A percentile compares a stretch with the other conserved stretches of the same genome.
Evolutionary conservation across 1,140 invertebrate genomes (phyloP).

Genomic region (Drosophila tsacasi): DNA sequence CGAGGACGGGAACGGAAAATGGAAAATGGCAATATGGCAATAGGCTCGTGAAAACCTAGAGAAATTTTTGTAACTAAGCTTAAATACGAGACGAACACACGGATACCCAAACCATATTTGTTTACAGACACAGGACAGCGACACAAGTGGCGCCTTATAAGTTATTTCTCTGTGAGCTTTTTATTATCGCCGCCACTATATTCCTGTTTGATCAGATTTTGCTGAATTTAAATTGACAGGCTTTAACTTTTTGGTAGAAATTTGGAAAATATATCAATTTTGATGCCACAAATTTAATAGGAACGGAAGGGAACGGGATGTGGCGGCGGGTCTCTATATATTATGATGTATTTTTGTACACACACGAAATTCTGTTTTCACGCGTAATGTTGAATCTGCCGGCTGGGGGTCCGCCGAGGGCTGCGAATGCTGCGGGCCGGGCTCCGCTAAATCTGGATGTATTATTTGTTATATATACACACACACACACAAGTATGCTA

Average conservation of each 20-base stretch:
- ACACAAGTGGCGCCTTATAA: constrained; percentile 40
- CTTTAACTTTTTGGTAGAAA: neutral
- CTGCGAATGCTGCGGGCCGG: constrained; percentile 23
- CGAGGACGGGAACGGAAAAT: constrained; percentile 46
- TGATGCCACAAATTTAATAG: constrained; percentile 1
- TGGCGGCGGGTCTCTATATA: constrained; percentile 2
- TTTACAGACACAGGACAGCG: constrained; percentile 44
- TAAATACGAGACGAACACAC: constrained; percentile 36
- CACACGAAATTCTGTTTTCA: constrained; percentile 37
- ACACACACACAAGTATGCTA: constrained; percentile 18
- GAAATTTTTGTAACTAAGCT: constrained; percentile 66
- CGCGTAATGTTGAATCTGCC: constrained; percentile 68
- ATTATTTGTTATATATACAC: constrained; percentile 77
- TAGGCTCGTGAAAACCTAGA: constrained; percentile 73
- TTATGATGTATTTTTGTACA: constrained; percentile 65
- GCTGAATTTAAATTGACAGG: constrained; percentile 7
- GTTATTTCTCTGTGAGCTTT: constrained; percentile 52
- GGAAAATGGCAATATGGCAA: constrained; percentile 62
- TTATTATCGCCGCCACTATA: constrained; percentile 34
- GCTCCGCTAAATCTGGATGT: constrained; percentile 57
- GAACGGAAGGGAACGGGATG: neutral
- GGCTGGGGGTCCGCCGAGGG: constrained; percentile 33
- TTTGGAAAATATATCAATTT: constrained; percentile 8
- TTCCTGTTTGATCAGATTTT: neutral
- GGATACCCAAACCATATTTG: constrained; percentile 14